A percentile compares a stretch with the other conserved stretches of the same genome.
phyloP scores from a whole-genome alignment of 2,888 invertebrate species.

The Villa cingulata region DNA sequence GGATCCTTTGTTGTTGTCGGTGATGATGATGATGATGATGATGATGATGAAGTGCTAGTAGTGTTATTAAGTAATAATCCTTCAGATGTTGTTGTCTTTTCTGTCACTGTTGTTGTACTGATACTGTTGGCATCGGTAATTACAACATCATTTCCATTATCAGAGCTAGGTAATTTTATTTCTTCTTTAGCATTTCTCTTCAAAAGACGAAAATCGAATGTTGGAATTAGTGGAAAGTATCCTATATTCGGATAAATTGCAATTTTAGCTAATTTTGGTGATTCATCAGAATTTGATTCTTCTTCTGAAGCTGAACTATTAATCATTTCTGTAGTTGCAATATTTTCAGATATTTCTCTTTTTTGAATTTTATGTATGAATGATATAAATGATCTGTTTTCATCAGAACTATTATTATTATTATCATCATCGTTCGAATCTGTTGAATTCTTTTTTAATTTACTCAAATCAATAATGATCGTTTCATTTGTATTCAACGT shows the following conservation, averaged over 20 bases:
- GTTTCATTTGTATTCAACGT: no score
- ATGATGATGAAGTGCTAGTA: no score
- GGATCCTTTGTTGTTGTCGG: constrained; percentile 19
- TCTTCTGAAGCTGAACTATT: constrained; percentile 12
- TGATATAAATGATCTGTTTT: background rate
- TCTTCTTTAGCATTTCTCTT: background rate
- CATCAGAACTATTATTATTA: no score
- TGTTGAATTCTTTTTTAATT: constrained; percentile 15
- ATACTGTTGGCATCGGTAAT: background rate
- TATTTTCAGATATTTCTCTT: background rate
- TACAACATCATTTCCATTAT: background rate
- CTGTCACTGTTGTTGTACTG: background rate
- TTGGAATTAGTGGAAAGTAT: constrained; percentile 8
- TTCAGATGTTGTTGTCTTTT: background rate
- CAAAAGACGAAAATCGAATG: constrained; percentile 2
- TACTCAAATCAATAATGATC: no score
- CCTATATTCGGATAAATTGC: constrained; percentile 13
- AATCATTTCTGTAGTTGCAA: background rate
- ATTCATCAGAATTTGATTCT: constrained; percentile 13
- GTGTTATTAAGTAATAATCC: no score
- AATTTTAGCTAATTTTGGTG: constrained; percentile 28
- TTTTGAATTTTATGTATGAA: background rate
- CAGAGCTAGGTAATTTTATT: no score
- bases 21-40: background rate
- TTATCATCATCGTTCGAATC: constrained; percentile 5